Evolutionary conservation across 2,113 vertebrate genomes (phyloP), one percentile per base, ranked within the genome.

Genomic region (Pycnonotus jocosus): DNA sequence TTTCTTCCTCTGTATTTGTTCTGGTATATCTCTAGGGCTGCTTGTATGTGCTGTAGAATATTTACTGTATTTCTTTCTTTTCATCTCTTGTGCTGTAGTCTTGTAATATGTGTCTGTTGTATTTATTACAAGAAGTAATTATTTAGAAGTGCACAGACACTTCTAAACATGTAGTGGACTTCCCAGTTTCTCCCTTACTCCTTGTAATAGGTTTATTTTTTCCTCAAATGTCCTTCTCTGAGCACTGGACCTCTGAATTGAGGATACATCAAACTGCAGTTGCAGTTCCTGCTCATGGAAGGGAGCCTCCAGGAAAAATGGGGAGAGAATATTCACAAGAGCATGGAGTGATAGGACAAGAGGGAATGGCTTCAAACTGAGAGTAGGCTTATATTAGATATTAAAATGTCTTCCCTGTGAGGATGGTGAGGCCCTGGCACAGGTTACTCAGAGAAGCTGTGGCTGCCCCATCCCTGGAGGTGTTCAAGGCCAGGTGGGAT

Each of bases 1-100:
- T 88, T 95, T 90, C 86, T 92, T 88, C 47, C 80, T 83, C 60
- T 92, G 5, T 90, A 16, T 95, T 96, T 94, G 88, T 93, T 94
- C 92, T 94, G 80, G 33, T 70, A 14, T 51, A 70, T 93, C 80
- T 95, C 88, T 71, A 60, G 95, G 79, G 94, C 68, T 83, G 56
- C 64, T 77, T 73, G 30, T 40, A 81, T 64, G 66, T 66, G 68
- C 85, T 44, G 31, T 47, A 50, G 78, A 85, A 56, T 85, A 86
- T 90, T 90, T 66, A 47, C 74, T 0, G 0, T 72, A 12, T 85
- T 91, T 62, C 54, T 85, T 79, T 50, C 42, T 81, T 87, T 69
- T 79, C 20, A 12, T 82, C 64, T 72, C 0, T 54, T 65, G 81
- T 50, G 33, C 35, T 37, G 12, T 20, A 24, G 47, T 53, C 50